phyloP scores from a whole-genome alignment of 2,888 invertebrate genomes.

The Hypolimnas misippus region DNA sequence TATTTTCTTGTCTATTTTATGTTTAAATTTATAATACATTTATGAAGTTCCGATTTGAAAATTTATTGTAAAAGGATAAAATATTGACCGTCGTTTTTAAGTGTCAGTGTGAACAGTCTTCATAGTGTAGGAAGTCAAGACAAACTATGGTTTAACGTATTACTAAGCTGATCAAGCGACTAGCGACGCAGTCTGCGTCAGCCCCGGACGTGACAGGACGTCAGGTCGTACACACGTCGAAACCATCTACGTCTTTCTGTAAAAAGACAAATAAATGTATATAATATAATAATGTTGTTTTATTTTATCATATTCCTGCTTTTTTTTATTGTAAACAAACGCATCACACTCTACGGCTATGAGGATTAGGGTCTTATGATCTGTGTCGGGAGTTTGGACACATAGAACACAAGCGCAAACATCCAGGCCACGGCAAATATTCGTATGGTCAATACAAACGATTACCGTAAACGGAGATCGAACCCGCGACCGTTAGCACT shows the following conservation, averaged over 20 bases:
- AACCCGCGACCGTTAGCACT: too few relatives aligned
- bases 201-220: constrained; percentile 16
- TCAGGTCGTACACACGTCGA: constrained; percentile 19
- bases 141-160: constrained; percentile 20
- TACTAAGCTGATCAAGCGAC: constrained; percentile 18
- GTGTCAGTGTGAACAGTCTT: constrained; percentile 8
- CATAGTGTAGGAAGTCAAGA: constrained; percentile 10
- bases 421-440: too few relatives aligned
- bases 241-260: constrained; percentile 42
- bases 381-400: too few relatives aligned
- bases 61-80: background rate
- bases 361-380: too few relatives aligned
- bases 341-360: too few relatives aligned
- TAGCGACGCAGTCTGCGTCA: too few relatives aligned
- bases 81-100: background rate
- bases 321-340: too few relatives aligned
- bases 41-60: constrained; percentile 14
- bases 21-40: background rate
- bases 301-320: too few relatives aligned
- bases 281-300: constrained; percentile 30
- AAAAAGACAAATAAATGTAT: constrained; percentile 53
- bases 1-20: background rate
- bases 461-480: too few relatives aligned
- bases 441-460: too few relatives aligned
- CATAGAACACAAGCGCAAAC: too few relatives aligned